Conservation (phyloP, 2,797 vertebrate species). For the Orestias chungarensis region DNA sequence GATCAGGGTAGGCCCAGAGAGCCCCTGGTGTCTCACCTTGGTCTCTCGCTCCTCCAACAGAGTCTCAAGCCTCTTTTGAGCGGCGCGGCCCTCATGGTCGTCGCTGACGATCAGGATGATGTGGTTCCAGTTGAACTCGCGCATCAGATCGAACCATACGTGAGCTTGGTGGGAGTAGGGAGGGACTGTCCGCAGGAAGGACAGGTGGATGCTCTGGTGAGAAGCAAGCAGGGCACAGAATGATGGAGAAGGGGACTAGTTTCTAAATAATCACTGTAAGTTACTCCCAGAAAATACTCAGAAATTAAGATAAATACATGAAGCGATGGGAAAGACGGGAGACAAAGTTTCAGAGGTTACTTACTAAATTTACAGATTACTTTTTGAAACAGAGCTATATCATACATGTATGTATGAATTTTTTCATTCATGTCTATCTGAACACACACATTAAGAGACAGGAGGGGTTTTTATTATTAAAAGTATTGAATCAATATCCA, state of each 20-base stretch:
- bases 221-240: constrained; percentile 21
- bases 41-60: constrained; percentile 96
- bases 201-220: constrained; percentile 96
- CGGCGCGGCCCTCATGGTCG: constrained; percentile 96
- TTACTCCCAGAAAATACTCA: not conserved
- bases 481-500: not conserved
- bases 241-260: not conserved
- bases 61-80: constrained; percentile 98
- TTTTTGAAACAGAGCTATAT: too few species aligned
- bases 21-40: constrained; percentile 89
- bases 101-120: constrained; percentile 97
- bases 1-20: constrained; percentile 17
- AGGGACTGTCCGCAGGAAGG: constrained; percentile 95
- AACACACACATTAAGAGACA: not conserved
- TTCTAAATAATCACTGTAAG: not conserved
- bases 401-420: too few species aligned
- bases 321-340: not conserved
- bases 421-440: not conserved
- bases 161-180: constrained; percentile 98
- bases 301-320: not conserved
- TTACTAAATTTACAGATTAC: too few species aligned
- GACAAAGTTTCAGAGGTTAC: too few species aligned
- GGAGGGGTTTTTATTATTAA: not conserved
- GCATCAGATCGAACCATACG: constrained; percentile 99
- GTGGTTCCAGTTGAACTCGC: constrained; percentile 98